A percentile compares a stretch with the other conserved stretches of the same genome.
These are phyloP conservation scores for Australoheros facetus DNA, from an alignment of 2,797 vertebrate species.

Conservation along the genomic window DNA sequence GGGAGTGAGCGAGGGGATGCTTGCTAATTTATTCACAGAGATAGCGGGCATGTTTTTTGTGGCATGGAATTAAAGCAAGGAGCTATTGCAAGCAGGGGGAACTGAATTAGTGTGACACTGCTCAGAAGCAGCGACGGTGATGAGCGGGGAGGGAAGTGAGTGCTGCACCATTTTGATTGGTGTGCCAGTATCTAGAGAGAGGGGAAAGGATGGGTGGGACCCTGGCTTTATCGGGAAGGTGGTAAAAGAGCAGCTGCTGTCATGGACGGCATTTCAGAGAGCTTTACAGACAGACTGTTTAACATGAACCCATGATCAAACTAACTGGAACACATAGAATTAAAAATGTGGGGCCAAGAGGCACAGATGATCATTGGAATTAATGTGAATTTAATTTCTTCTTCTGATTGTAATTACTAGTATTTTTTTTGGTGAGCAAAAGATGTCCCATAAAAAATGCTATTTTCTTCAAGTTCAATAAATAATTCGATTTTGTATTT, in stretches of 20 bases:
- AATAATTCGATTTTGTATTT: slow-evolving; percentile 37
- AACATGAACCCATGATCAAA: not conserved
- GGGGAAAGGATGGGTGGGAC: slow-evolving; percentile 61
- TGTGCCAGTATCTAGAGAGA: slow-evolving; percentile 61
- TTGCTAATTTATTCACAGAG: slow-evolving; percentile 54
- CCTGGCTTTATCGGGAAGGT: slow-evolving; percentile 35
- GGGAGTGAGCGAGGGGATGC: slow-evolving; percentile 37
- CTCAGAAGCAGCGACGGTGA: slow-evolving; percentile 54
- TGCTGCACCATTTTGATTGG: slow-evolving; percentile 68
- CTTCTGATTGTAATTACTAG: not conserved
- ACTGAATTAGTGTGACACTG: slow-evolving; percentile 76
- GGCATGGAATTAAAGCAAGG: slow-evolving; percentile 64
- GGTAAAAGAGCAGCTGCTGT: slow-evolving; percentile 48
- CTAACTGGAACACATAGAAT: not conserved
- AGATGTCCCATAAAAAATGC: not conserved
- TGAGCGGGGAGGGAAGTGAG: slow-evolving; percentile 68
- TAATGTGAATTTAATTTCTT: not conserved
- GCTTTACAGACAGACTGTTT: not conserved
- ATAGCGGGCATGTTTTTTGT: slow-evolving; percentile 44
- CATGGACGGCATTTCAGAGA: slow-evolving; percentile 28
- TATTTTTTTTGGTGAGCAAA: not conserved
- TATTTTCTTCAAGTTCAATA: slow-evolving; percentile 10
- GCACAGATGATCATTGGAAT: not conserved
- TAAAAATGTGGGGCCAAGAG: not conserved
- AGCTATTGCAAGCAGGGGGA: slow-evolving; percentile 69